Conservation (phyloP, 1,140 invertebrate genomes). For the Cheumatopsyche charites region DNA sequence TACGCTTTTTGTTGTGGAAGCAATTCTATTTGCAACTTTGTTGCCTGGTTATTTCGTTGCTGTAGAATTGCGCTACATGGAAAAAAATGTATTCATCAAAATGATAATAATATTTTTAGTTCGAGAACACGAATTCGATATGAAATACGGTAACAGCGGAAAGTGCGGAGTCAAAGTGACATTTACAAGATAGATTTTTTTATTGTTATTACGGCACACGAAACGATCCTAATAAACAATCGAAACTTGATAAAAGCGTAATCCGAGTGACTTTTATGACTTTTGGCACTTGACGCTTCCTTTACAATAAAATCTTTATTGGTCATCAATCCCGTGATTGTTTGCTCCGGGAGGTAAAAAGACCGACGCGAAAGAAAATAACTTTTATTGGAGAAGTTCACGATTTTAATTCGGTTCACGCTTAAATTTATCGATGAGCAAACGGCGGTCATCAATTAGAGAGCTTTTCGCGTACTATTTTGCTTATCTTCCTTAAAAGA, state of each 20-base stretch:
- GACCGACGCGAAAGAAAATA: background rate
- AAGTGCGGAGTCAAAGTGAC: background rate
- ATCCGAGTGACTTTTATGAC: slow-evolving; percentile 28
- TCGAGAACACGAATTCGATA: background rate
- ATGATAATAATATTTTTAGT: too few relatives aligned
- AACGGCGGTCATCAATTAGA: background rate
- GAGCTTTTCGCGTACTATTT: slow-evolving; percentile 6
- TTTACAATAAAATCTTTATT: slow-evolving; percentile 34
- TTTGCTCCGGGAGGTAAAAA: slow-evolving; percentile 1
- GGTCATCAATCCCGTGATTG: slow-evolving; percentile 28
- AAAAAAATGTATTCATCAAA: too few relatives aligned
- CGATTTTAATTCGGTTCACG: background rate
- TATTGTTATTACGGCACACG: slow-evolving; percentile 4
- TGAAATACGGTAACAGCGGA: background rate
- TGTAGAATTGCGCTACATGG: too few relatives aligned
- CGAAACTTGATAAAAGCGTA: slow-evolving; percentile 15
- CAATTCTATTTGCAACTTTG: too few relatives aligned
- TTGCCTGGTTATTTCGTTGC: too few relatives aligned
- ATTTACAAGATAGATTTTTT: slow-evolving; percentile 8
- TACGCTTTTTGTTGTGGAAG: too few relatives aligned
- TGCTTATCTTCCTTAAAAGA: background rate
- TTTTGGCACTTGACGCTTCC: slow-evolving; percentile 23
- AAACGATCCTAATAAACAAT: slow-evolving; percentile 13
- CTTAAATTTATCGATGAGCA: background rate
- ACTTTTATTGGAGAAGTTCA: background rate